phyloP scores from a whole-genome alignment of 2,113 vertebrate genomes.

The Lasiurus borealis region DNA sequence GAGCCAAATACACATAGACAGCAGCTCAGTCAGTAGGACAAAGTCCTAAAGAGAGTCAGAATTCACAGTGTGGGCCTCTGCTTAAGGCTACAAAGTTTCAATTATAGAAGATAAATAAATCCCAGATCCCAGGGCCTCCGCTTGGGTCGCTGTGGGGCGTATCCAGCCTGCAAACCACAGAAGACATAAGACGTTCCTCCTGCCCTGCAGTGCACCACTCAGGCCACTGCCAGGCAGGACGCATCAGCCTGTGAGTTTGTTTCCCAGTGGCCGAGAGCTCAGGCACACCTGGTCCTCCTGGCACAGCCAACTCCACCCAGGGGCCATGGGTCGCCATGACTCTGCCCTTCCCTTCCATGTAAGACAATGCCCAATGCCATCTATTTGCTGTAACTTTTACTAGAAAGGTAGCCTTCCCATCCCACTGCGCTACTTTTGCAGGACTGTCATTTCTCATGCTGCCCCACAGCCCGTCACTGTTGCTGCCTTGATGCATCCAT shows the following conservation, averaged over 20 bases:
- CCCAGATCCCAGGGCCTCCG: too few species aligned
- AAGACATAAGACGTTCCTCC: background rate
- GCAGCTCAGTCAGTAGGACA: background rate
- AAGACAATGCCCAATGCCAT: background rate
- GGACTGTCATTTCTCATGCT: background rate
- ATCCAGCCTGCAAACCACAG: background rate
- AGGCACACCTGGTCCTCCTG: background rate
- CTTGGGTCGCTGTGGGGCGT: too few species aligned
- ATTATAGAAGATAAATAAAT: too few species aligned
- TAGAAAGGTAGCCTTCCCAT: background rate
- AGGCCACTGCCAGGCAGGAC: fast-evolving
- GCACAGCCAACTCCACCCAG: background rate
- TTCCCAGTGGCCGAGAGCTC: background rate
- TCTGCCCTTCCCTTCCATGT: background rate
- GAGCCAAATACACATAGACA: background rate
- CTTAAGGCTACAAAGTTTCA: too few species aligned
- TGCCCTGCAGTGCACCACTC: background rate
- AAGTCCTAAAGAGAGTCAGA: background rate
- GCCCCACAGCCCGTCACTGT: background rate
- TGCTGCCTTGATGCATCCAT: too few species aligned
- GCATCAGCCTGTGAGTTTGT: background rate
- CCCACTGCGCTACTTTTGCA: background rate
- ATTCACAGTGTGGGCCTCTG: background rate
- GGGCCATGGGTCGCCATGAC: background rate
- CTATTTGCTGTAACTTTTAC: background rate